phyloP scores from a whole-genome alignment of 2,113 vertebrate genomes.

The Pitta sordida region DNA sequence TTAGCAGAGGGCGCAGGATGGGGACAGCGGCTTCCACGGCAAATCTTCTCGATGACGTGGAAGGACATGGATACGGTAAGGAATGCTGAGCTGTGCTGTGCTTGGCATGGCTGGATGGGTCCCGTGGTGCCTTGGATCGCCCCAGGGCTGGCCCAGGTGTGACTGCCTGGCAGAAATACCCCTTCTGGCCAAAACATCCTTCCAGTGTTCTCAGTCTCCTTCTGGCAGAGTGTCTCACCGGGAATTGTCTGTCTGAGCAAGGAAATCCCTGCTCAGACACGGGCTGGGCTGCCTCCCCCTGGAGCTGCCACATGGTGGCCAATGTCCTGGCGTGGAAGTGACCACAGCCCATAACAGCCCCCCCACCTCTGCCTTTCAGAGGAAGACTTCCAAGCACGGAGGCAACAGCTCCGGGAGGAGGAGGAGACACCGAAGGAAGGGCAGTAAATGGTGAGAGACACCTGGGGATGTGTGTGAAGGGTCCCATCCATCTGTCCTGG shows the following conservation, averaged over 20 bases:
- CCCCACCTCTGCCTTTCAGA: conserved; percentile 75
- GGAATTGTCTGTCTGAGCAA: background rate
- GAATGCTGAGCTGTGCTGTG: background rate
- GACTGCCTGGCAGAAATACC: fast-evolving
- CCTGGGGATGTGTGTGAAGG: fast-evolving
- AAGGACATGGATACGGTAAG: conserved; percentile 89
- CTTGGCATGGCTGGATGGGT: background rate
- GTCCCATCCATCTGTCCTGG: fast-evolving
- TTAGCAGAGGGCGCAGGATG: conserved; percentile 72
- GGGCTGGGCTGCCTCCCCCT: background rate
- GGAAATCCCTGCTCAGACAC: background rate
- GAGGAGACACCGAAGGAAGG: conserved; percentile 77
- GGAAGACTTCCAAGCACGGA: conserved; percentile 75
- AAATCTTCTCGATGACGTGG: conserved; percentile 91
- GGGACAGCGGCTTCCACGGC: conserved; percentile 90
- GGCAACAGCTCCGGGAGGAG: conserved; percentile 73
- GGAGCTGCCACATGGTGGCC: fast-evolving
- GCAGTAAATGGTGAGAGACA: conserved; percentile 79
- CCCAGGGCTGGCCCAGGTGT: background rate
- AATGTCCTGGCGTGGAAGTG: fast-evolving
- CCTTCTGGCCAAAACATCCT: background rate
- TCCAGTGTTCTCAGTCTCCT: background rate
- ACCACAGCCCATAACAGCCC: background rate
- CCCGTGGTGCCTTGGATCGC: fast-evolving
- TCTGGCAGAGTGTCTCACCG: background rate